Evolutionary conservation across 2,797 vertebrate genomes (phyloP), one percentile per base, ranked within the genome.

Genomic region (Dromococcyx pavoninus): DNA sequence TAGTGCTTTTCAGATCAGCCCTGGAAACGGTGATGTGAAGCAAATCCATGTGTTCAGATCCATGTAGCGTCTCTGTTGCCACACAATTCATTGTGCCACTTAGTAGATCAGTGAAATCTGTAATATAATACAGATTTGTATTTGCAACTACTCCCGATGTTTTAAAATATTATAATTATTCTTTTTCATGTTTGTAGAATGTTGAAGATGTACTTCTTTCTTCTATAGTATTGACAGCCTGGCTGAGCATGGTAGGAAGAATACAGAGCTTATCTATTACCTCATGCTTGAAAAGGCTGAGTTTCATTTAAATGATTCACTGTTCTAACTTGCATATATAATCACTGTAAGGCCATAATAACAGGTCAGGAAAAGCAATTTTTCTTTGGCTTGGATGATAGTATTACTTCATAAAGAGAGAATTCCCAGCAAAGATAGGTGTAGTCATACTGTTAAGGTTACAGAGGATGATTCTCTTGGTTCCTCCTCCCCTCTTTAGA

Each of bases 301-400:
- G 17, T 82, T 89, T 91, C 56, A 62, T 84, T 95, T 80, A 90
- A 84, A 70, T 80, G 28, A 67, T 95, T 96, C 57, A 37, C 14
- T 88, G 11, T 93, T 93, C 66, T 67, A 80, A 32, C 73, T 88
- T 89, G 27, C 37, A 88, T 2, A 0, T 92, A 43, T 62, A 95
- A 79, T 90, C 81, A 79, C 27, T 95, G 16, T 69, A 93, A 67
- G 75, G 39, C 75, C 71, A 46, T 91, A 80, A 69, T 43, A 88
- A 67, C 0, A 1, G 39, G 91, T 95, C 80, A 95, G 39, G 75
- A 87, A 89, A 81, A 91, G 43, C 81, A 87, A 86, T 87, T 86
- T 86, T 28, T 91, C 79, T 74, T 88, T 78, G 62, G 66, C 74
- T 82, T 46, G 94, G 70, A 86, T 92, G 18, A 48, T 35, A 64